A percentile compares a stretch with the other conserved stretches of the same genome.
Conservation (phyloP, 2,888 invertebrate genomes). For the Macaria notata region DNA sequence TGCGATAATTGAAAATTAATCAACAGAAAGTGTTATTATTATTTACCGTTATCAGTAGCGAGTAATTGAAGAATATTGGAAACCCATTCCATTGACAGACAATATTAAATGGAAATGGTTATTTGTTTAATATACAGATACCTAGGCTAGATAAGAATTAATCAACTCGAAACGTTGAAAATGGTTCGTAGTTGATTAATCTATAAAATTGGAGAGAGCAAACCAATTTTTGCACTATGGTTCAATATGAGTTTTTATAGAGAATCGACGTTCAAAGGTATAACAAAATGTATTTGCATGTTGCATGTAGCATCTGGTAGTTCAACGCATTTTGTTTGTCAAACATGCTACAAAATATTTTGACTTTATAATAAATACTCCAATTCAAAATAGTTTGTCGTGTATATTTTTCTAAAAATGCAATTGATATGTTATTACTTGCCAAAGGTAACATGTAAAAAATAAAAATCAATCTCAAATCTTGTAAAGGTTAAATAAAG, state of each 20-base stretch:
- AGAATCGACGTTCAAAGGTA: background rate
- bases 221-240: background rate
- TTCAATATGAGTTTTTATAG: background rate
- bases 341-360: no score
- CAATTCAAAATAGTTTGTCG: no score
- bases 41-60: conserved; percentile 2
- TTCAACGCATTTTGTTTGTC: no score
- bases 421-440: no score
- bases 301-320: no score
- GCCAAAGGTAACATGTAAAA: no score
- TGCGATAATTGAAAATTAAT: conserved; percentile 13
- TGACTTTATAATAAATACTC: no score
- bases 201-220: background rate
- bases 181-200: background rate
- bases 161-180: background rate
- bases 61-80: conserved; percentile 20
- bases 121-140: conserved; percentile 8
- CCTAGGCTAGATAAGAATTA: conserved; percentile 2
- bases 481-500: no score
- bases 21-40: conserved; percentile 6
- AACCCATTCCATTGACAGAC: conserved; percentile 4
- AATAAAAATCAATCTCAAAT: no score
- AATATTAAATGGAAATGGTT: conserved; percentile 14
- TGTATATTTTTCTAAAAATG: no score
- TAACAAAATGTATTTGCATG: background rate